Conservation (phyloP, 2,888 invertebrate genomes). For the Ypsolopha scabrella region DNA sequence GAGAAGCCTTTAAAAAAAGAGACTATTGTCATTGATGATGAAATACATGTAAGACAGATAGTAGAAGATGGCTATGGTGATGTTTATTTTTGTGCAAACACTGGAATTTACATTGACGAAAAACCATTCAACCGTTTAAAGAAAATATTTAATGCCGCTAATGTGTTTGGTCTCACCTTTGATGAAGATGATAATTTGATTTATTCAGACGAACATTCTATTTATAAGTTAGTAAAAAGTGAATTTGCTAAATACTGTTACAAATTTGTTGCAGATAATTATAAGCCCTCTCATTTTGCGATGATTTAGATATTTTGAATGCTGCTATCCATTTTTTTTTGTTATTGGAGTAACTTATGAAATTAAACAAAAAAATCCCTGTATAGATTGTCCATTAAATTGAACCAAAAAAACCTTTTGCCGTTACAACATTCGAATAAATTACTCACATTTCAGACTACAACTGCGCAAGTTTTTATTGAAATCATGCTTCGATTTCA, state of each 20-base stretch:
- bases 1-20: conserved; percentile 19
- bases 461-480: too few relatives aligned
- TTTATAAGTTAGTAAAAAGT: conserved; percentile 36
- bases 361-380: too few relatives aligned
- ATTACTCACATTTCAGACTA: too few relatives aligned
- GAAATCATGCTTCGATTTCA: too few relatives aligned
- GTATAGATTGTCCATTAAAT: too few relatives aligned
- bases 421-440: too few relatives aligned
- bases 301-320: too few relatives aligned
- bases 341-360: too few relatives aligned
- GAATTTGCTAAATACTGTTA: conserved; percentile 5
- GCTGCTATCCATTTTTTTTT: too few relatives aligned
- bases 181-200: conserved; percentile 42
- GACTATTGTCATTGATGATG: conserved; percentile 30
- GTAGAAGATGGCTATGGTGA: conserved; percentile 46
- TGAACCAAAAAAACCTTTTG: too few relatives aligned
- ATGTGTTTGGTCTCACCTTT: conserved; percentile 42
- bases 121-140: conserved; percentile 33
- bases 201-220: conserved; percentile 36
- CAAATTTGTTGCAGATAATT: too few relatives aligned
- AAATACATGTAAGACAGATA: conserved; percentile 37
- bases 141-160: conserved; percentile 29
- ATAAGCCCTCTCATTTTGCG: too few relatives aligned
- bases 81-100: conserved; percentile 34
- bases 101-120: conserved; percentile 46